phyloP scores from a whole-genome alignment of 2,797 vertebrate genomes.

The Otus scops region DNA sequence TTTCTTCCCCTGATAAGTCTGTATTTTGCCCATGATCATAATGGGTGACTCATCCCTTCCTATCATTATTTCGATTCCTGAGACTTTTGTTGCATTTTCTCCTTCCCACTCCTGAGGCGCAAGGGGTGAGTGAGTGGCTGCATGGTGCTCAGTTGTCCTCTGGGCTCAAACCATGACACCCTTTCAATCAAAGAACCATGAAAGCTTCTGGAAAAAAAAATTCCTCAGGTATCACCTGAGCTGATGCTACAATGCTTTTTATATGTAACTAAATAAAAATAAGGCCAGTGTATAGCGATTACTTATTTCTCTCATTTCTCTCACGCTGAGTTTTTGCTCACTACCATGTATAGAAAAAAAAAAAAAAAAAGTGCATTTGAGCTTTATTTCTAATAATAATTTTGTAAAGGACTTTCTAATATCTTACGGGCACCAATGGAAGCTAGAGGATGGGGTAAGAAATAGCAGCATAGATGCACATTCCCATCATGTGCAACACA shows the following conservation, averaged over 20 bases:
- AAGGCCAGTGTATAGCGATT: background rate
- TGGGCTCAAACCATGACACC: too few relatives aligned
- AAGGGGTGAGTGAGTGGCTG: too few relatives aligned
- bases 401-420: background rate
- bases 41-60: too few relatives aligned
- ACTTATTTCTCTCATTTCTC: background rate
- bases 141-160: too few relatives aligned
- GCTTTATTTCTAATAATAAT: background rate
- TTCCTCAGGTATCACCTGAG: background rate
- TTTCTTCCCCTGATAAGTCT: too few relatives aligned
- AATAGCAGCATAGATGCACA: background rate
- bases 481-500: background rate
- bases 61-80: too few relatives aligned
- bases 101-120: too few relatives aligned
- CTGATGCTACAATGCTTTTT: background rate
- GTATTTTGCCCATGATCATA: too few relatives aligned
- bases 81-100: too few relatives aligned
- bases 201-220: background rate
- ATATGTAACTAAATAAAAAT: background rate
- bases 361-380: background rate
- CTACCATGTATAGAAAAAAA: fast-evolving
- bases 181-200: background rate
- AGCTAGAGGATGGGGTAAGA: background rate
- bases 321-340: background rate
- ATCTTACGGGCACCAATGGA: background rate